Evolutionary conservation across 2,888 invertebrate species (phyloP).

Genomic region (Muschampia plurimacula): DNA sequence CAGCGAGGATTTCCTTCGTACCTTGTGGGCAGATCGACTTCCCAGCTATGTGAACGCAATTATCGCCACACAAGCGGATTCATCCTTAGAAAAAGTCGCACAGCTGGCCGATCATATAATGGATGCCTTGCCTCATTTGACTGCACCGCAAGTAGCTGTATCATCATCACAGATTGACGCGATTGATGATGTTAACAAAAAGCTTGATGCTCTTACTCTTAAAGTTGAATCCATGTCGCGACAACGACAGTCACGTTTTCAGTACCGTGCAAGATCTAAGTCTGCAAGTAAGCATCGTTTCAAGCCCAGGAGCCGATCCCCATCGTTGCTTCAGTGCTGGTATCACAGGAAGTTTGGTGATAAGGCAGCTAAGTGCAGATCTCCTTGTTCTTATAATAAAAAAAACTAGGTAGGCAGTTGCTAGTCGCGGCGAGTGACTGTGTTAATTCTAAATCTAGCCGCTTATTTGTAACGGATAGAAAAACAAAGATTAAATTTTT

Average conservation of each 20-base stretch:
- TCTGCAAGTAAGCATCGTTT: not conserved
- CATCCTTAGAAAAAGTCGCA: not conserved
- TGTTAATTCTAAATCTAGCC: conserved; percentile 43
- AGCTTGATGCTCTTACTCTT: conserved; percentile 4
- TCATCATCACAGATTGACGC: not conserved
- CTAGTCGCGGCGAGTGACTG: conserved; percentile 48
- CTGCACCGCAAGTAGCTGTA: conserved; percentile 5
- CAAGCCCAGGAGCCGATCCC: not conserved
- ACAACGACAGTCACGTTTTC: not conserved
- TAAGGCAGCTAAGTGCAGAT: conserved; percentile 8
- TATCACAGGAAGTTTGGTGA: conserved; percentile 13
- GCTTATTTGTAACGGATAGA: conserved; percentile 49
- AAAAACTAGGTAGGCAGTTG: conserved; percentile 41
- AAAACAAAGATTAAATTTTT: conserved; percentile 46
- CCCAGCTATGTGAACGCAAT: conserved; percentile 5
- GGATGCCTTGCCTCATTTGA: conserved; percentile 13
- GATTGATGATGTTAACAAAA: conserved; percentile 1
- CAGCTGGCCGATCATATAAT: conserved; percentile 14
- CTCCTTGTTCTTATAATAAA: not conserved
- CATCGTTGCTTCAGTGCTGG: not conserved
- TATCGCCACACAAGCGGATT: conserved; percentile 9
- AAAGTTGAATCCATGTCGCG: not conserved
- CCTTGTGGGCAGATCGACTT: not conserved
- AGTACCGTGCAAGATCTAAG: not conserved
- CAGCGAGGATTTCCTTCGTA: not conserved